phyloP scores from a whole-genome alignment of 2,113 vertebrate species.

The human (Homo sapiens) region GRCh38 chr2:75956501-75957000 shows the following conservation, averaged over 20 bases:
- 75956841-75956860: background rate
- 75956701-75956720: background rate
- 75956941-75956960: too few species aligned
- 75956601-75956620: background rate
- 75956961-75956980: too few species aligned
- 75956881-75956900: background rate
- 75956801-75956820: background rate
- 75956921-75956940: too few species aligned
- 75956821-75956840: background rate
- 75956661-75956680: background rate
- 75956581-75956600: slow-evolving; percentile 1
- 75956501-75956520: background rate
- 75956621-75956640: background rate
- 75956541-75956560: slow-evolving; percentile 32
- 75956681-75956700: background rate
- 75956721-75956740: background rate
- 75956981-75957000: too few species aligned
- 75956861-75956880: background rate
- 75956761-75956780: background rate
- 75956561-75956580: background rate
- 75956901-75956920: background rate
- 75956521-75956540: background rate
- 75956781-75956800: background rate
- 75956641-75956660: background rate
- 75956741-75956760: background rate